phyloP scores from a whole-genome alignment of 2,797 vertebrate species.

The Varecia variegata region DNA sequence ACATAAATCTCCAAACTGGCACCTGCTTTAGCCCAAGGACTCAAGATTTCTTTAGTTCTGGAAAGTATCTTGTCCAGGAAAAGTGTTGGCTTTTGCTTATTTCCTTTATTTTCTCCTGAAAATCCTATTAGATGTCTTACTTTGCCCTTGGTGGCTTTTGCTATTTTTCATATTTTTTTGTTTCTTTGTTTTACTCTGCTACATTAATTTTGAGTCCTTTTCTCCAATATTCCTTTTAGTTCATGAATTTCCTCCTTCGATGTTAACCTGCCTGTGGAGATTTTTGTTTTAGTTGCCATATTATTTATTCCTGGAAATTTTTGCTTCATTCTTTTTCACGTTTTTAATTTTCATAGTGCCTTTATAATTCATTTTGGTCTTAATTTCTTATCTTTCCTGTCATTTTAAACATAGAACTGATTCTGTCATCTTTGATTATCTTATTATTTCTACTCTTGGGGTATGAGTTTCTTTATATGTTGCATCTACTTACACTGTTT shows the following conservation, averaged over 20 bases:
- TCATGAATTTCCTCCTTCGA: not conserved
- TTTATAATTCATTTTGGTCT: too few species aligned
- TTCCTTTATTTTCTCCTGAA: not conserved
- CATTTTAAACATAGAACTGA: rapidly evolving
- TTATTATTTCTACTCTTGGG: not conserved
- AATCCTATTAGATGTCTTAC: rapidly evolving
- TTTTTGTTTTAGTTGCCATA: too few species aligned
- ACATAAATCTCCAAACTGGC: not conserved
- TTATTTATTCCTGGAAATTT: not conserved
- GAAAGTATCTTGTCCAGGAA: not conserved
- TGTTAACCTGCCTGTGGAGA: not conserved
- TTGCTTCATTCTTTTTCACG: not conserved
- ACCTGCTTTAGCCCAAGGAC: not conserved
- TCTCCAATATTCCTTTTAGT: not conserved
- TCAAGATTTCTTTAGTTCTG: not conserved
- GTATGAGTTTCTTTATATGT: too few species aligned
- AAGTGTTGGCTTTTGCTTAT: not conserved
- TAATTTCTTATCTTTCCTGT: not conserved
- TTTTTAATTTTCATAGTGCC: rapidly evolving
- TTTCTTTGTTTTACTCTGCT: not conserved
- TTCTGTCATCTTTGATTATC: too few species aligned
- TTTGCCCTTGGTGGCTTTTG: not conserved
- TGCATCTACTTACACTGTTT: not conserved
- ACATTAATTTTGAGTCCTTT: rapidly evolving
- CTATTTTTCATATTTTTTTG: rapidly evolving